Conservation (phyloP, 2,113 vertebrate species). For the Malurus melanocephalus region DNA sequence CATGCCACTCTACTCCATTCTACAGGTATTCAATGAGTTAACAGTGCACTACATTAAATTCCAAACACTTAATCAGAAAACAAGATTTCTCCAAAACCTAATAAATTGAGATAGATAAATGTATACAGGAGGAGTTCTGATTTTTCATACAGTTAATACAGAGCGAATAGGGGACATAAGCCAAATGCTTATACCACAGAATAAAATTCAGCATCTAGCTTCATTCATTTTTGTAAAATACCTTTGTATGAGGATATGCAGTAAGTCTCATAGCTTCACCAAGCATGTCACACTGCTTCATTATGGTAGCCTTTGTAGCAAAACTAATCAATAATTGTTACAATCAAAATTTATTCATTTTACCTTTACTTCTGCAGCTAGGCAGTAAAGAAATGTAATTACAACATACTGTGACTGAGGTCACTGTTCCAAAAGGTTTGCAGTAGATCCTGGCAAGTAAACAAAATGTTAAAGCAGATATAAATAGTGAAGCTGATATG, state of each 20-base stretch:
- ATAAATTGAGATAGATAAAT: neutral
- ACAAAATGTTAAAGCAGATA: neutral
- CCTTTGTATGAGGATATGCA: neutral
- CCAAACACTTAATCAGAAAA: neutral
- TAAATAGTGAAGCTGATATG: neutral
- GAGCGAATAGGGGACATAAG: neutral
- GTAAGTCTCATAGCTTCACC: neutral
- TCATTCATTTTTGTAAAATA: neutral
- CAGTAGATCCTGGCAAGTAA: neutral
- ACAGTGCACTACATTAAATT: neutral
- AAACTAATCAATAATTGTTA: neutral
- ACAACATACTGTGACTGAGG: neutral
- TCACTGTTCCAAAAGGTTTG: neutral
- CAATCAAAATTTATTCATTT: neutral
- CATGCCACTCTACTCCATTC: constrained; percentile 92
- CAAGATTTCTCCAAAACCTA: neutral
- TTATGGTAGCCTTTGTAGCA: neutral
- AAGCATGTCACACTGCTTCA: neutral
- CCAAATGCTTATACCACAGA: neutral
- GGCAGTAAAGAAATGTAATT: neutral
- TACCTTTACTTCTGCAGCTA: neutral
- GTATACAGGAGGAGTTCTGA: neutral
- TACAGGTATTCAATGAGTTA: constrained; percentile 82
- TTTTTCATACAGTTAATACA: neutral
- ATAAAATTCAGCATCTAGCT: neutral